phyloP scores from a whole-genome alignment of 1,140 invertebrate species.

The Macrostomum lignano region DNA sequence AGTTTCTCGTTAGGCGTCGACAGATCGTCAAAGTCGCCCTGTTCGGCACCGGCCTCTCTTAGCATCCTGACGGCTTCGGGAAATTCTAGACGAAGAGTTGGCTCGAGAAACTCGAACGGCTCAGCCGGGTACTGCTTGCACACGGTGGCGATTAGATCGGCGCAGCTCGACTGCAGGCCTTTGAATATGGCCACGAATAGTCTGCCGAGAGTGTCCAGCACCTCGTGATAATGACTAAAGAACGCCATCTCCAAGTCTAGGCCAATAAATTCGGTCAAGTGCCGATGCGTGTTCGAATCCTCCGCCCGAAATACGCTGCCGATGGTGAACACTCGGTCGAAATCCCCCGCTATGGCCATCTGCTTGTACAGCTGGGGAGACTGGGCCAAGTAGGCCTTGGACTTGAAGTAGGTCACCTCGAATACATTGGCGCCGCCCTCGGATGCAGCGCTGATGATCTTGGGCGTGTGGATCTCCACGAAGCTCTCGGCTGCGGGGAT shows the following conservation, averaged over 20 bases:
- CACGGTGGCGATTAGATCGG: constrained; percentile 55
- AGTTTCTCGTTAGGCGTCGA: constrained; percentile 85
- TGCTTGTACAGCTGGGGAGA: constrained; percentile 97
- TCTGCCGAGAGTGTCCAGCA: constrained; percentile 57
- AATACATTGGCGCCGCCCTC: constrained; percentile 91
- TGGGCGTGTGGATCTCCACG: constrained; percentile 88
- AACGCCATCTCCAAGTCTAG: constrained; percentile 96
- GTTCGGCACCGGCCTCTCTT: constrained; percentile 59
- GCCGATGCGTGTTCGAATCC: constrained; percentile 87
- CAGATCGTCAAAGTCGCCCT: constrained; percentile 79
- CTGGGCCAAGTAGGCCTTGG: constrained; percentile 75
- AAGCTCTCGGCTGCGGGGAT: too few species aligned
- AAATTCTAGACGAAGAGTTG: constrained; percentile 53
- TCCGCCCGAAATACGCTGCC: constrained; percentile 79
- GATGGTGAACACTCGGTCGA: constrained; percentile 61
- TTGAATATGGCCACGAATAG: constrained; percentile 77
- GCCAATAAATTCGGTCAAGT: constrained; percentile 90
- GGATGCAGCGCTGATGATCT: constrained; percentile 87
- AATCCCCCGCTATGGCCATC: constrained; percentile 94
- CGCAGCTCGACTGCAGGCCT: constrained; percentile 42
- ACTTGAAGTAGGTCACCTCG: constrained; percentile 76
- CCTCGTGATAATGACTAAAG: constrained; percentile 92
- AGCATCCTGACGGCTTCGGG: constrained; percentile 55
- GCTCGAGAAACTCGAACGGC: constrained; percentile 78
- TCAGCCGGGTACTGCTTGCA: constrained; percentile 64